Conservation (phyloP, 2,888 invertebrate genomes). For the Tupiocoris notatus region DNA sequence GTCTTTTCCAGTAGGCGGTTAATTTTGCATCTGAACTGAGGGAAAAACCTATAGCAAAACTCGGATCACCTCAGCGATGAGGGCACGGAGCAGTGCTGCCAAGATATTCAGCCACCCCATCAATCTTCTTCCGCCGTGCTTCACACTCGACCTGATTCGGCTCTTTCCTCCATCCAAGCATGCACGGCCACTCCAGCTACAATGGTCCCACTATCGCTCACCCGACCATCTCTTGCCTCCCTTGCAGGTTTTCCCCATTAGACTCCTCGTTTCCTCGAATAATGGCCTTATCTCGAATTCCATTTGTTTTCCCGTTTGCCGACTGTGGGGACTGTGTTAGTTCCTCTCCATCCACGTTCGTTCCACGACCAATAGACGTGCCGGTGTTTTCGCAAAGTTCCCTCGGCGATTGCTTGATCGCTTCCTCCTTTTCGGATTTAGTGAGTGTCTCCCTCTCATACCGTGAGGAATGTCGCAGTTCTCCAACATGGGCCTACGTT, state of each 20-base stretch:
- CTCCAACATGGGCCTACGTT: too few relatives aligned
- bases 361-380: neutral
- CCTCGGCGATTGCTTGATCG: slow-evolving; percentile 30
- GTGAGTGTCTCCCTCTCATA: neutral
- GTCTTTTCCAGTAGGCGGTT: too few relatives aligned
- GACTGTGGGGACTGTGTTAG: neutral
- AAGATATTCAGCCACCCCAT: slow-evolving; percentile 19
- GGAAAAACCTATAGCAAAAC: too few relatives aligned
- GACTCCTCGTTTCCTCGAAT: slow-evolving; percentile 27
- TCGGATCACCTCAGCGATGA: too few relatives aligned
- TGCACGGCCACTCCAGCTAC: neutral
- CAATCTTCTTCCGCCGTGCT: slow-evolving; percentile 30
- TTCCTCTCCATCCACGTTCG: slow-evolving; percentile 2
- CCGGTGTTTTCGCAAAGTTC: neutral
- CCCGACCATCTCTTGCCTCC: neutral
- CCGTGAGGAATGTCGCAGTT: neutral
- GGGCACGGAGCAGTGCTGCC: neutral
- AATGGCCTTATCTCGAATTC: slow-evolving; percentile 42
- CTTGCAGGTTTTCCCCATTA: slow-evolving; percentile 29
- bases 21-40: too few relatives aligned
- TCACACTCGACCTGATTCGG: slow-evolving; percentile 40
- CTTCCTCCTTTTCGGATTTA: slow-evolving; percentile 11
- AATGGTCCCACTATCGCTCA: neutral
- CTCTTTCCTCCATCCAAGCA: neutral
- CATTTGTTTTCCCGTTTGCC: slow-evolving; percentile 29